Evolutionary conservation across 2,888 invertebrate genomes (phyloP), one percentile per base, ranked within the genome.

Genomic region (Bruchidius siliquastri): DNA sequence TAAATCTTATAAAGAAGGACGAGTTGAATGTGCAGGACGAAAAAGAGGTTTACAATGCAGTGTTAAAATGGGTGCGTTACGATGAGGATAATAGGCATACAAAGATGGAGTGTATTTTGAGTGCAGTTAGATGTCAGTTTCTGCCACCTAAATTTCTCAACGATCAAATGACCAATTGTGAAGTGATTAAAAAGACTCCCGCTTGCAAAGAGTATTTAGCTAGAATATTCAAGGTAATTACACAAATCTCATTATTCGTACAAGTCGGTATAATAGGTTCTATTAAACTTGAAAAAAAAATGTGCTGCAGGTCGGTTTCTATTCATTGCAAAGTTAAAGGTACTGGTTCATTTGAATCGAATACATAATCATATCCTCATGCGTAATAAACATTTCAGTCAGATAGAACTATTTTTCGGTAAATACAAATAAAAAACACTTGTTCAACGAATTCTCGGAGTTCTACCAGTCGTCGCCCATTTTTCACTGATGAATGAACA

Each of bases 11-110:
- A 75, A 90, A 95, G 80, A 94, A 96, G 82, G 97, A 97, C 84
- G 96, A 96, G 84, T 88, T 97, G 0, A 96, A 96, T 84, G 96
- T 97, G 0, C 92, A 94, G 79, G 96, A 96, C 83, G 97, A 97
- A 83, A 91, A 94, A 69, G 96, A 97, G 86, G 97, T 96, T 0
- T 96, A 96, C 83, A 94, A 94, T 84, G 96, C 97, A 20, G 97
- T 97, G 66, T 88, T 97, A 8, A 94, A 94, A 86, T 97, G 97
- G 97, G 96, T 94, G 0, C 93, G 92, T 84, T 92, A 95, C 84
- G 96, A 97, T 81, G 94, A 96, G 82, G 94, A 96, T 78, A 91
- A 92, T 75, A 89, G 97, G 22, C 91, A 94, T 77, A 91, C 93
- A 22, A 94, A 95, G 83, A 94, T 97, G 93, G 94, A 96, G 81